Base-by-base conservation (phyloP, 1,140 invertebrate species). In the Drosophila sechellia region DNA sequence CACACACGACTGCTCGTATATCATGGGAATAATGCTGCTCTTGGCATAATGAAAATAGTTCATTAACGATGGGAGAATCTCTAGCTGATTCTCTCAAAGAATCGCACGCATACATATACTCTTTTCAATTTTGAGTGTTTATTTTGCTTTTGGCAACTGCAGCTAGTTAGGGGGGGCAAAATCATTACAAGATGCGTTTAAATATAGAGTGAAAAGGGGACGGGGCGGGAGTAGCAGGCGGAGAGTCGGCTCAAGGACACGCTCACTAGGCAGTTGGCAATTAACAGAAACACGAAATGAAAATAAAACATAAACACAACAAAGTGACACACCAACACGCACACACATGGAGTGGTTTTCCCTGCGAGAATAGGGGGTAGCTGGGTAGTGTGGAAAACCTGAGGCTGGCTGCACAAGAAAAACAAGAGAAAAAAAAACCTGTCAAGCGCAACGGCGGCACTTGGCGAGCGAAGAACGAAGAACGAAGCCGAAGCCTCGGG, bases 131-230 rank as follows among this genome's bases (percentile, higher is more conserved):
- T 69, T 2, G 37, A 53, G 60, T 69, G 37, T 70, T 70, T 69
- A 20, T 60, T 54, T 50, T 69, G 52, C 35, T 75, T 54, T 69
- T 55, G 49, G 31, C 59, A 40, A 31, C 34, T 66, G 59, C 20
- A 65, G 63, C 57, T 64, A 43, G 69, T 74, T 74, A 42, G 71
- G 42, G 71, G 42, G 22, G 40, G 25, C 35, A 45, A 52, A 27
- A 48, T 58, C 60, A 49, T 57, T 57, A 45, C 76, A 61, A 79
- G 78, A 76, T 81, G 77, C 76, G 72, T 84, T 84, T 84, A 85
- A 84, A 84, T 85, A 84, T 84, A 84, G 59, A 58, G 69, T 15
- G 12, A 27, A 34, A 5, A 13, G 35, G 25, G 3, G 13, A 0
- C 20, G 25, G 3, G 8, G 40, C 5, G 63, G 35, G 25, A 2